Conservation (phyloP, 2,888 invertebrate genomes). For the Andrena haemorrhoa region DNA sequence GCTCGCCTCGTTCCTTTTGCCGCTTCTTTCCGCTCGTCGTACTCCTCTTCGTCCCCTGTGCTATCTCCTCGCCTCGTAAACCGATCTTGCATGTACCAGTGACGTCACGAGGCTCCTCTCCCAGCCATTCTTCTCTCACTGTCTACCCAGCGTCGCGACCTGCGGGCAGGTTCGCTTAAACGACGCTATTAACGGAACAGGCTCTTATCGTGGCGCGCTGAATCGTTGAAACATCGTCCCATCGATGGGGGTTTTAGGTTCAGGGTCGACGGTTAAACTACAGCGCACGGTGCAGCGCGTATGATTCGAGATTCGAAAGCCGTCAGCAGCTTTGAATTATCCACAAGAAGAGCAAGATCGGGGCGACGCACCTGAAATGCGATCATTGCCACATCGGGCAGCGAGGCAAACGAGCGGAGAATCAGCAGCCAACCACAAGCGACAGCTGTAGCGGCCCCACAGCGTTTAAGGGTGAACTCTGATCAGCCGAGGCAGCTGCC, state of each 20-base stretch:
- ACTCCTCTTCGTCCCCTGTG: slow-evolving; percentile 17
- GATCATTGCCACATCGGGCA: not conserved
- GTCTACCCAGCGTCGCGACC: slow-evolving; percentile 36
- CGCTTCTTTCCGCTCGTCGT: slow-evolving; percentile 11
- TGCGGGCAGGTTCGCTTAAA: slow-evolving; percentile 58
- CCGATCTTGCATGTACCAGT: slow-evolving; percentile 64
- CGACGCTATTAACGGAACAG: slow-evolving; percentile 62
- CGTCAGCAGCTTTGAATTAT: too few species aligned
- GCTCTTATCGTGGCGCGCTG: slow-evolving; percentile 49
- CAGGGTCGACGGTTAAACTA: not conserved
- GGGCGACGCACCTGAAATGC: too few species aligned
- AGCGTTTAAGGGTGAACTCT: slow-evolving; percentile 65
- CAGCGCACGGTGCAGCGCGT: not conserved
- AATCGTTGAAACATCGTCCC: slow-evolving; percentile 24
- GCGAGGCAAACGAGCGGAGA: not conserved
- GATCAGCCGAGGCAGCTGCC: slow-evolving; percentile 78
- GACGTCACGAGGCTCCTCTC: slow-evolving; percentile 57
- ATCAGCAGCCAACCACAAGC: slow-evolving; percentile 20
- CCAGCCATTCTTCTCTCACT: slow-evolving; percentile 41
- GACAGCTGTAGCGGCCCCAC: slow-evolving; percentile 73
- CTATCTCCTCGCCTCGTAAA: slow-evolving; percentile 52
- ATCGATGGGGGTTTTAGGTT: not conserved
- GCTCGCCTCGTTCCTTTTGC: slow-evolving; percentile 51
- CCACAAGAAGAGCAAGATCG: too few species aligned
- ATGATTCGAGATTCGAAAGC: too few species aligned